A percentile compares a stretch with the other conserved stretches of the same genome.
Conservation (phyloP, 2,888 invertebrate genomes). For the Melanargia galathea region DNA sequence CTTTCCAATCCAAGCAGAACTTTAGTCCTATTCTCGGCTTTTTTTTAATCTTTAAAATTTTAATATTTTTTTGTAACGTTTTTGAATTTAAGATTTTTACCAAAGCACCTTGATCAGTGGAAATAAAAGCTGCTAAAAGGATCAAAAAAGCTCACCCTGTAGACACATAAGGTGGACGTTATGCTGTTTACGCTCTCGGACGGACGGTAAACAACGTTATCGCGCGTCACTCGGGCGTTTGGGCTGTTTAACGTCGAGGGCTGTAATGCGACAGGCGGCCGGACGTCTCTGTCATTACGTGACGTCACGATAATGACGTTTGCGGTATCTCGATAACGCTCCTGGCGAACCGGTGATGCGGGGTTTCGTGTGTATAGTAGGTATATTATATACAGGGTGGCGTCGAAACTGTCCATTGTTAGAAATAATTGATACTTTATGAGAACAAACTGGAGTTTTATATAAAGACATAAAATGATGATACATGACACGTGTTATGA, state of each 20-base stretch:
- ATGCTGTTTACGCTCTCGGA: conserved; percentile 27
- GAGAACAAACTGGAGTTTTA: no score
- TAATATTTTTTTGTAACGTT: no score
- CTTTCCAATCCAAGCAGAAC: no score
- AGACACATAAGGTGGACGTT: conserved; percentile 19
- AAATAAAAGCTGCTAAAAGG: neutral
- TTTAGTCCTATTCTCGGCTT: no score
- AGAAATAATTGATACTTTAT: no score
- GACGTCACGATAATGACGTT: conserved; percentile 42
- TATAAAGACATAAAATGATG: no score
- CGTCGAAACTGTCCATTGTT: neutral
- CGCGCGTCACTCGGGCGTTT: conserved; percentile 42
- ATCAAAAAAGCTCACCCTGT: neutral
- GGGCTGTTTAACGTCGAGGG: conserved; percentile 45
- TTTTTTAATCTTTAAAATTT: no score
- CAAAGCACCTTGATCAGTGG: no score
- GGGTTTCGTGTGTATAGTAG: conserved; percentile 2
- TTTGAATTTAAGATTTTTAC: no score
- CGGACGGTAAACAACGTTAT: conserved; percentile 55
- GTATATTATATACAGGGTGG: neutral
- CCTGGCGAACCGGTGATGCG: neutral
- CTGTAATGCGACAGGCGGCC: conserved; percentile 44
- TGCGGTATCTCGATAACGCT: conserved; percentile 34
- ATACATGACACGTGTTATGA: no score
- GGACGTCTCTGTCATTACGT: conserved; percentile 47